Conservation (phyloP, 1,140 invertebrate genomes). For the Drosophila serrata region DNA sequence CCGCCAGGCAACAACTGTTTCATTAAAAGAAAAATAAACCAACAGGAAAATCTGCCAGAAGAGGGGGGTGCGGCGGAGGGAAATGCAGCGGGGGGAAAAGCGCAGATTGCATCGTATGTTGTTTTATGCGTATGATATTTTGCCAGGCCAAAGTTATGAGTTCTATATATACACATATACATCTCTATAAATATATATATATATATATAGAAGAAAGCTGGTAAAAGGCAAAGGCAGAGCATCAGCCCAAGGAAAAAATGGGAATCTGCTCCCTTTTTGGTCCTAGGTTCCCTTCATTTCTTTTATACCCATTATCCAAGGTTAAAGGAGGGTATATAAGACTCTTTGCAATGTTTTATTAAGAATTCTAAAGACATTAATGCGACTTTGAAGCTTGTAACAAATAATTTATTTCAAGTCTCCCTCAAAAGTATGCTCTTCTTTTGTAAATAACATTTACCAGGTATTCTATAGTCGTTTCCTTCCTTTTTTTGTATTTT, state of each 20-base stretch:
- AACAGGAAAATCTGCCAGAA: slow-evolving; percentile 38
- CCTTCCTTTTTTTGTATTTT: slow-evolving; percentile 7
- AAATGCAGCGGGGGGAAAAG: not conserved
- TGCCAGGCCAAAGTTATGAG: slow-evolving; percentile 74
- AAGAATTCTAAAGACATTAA: not conserved
- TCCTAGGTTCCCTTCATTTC: slow-evolving; percentile 19
- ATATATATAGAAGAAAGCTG: slow-evolving; percentile 16
- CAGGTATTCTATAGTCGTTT: not conserved
- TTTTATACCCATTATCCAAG: not conserved
- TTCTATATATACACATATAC: slow-evolving; percentile 31
- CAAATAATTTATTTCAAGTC: not conserved
- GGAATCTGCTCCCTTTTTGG: slow-evolving; percentile 55
- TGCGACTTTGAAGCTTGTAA: not conserved
- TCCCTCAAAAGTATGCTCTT: not conserved
- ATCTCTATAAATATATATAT: not conserved
- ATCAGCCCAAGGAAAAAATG: slow-evolving; percentile 56
- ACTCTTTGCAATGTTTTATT: not conserved
- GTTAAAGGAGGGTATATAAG: not conserved
- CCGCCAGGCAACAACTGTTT: slow-evolving; percentile 76
- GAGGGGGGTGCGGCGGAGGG: not conserved
- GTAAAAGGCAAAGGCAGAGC: slow-evolving; percentile 45
- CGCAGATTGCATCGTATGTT: slow-evolving; percentile 54
- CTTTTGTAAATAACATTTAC: too few species aligned
- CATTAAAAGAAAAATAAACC: slow-evolving; percentile 75
- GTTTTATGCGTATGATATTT: slow-evolving; percentile 83